Conservation (phyloP, 1,140 invertebrate genomes). For the Aricia agestis region DNA sequence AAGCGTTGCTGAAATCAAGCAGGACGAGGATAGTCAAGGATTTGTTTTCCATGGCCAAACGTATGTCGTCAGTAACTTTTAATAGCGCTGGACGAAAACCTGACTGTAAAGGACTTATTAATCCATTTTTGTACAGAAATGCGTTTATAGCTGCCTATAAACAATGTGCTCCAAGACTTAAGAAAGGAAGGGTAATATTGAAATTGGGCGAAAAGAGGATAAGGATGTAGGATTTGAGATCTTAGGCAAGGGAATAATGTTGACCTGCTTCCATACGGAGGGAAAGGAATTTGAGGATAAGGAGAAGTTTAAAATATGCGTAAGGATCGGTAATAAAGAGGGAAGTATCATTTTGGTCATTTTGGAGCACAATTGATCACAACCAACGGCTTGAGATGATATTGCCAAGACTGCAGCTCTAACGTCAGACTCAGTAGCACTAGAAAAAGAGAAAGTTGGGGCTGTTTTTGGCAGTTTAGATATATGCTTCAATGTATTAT, state of each 20-base stretch:
- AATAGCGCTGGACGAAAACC: neutral
- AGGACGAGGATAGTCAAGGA: too few relatives aligned
- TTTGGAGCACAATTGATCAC: conserved; percentile 12
- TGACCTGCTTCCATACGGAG: conserved; percentile 15
- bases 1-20: too few relatives aligned
- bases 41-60: too few relatives aligned
- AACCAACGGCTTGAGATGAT: conserved; percentile 20
- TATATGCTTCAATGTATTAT: conserved; percentile 8
- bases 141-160: conserved; percentile 18
- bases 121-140: conserved; percentile 1
- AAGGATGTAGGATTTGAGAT: conserved; percentile 16
- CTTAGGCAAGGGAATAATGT: conserved; percentile 23
- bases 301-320: neutral
- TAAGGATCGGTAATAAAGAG: neutral
- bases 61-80: too few relatives aligned
- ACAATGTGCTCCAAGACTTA: conserved; percentile 23
- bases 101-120: neutral
- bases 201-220: conserved; percentile 24
- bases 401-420: conserved; percentile 13
- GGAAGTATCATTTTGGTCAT: conserved; percentile 3
- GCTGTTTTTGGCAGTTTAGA: neutral
- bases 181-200: conserved; percentile 21
- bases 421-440: conserved; percentile 14
- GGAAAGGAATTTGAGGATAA: too few relatives aligned
- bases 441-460: conserved; percentile 1